Evolutionary conservation across 2,888 invertebrate species (phyloP).

Genomic region (Brenthis ino): DNA sequence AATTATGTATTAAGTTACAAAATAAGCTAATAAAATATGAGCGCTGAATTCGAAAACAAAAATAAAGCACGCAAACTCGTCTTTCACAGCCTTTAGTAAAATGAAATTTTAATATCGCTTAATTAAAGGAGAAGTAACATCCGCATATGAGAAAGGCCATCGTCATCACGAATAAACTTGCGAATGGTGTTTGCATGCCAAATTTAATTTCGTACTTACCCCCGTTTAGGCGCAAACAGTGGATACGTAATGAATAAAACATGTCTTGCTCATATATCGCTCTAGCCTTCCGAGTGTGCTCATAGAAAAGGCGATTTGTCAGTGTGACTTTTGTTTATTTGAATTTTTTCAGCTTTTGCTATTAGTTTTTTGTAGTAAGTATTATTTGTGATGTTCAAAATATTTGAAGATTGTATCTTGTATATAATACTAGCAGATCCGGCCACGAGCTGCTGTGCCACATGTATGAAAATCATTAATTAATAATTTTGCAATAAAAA

Average conservation of each 20-base stretch:
- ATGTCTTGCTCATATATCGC: conserved; percentile 71
- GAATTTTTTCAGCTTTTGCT: background rate
- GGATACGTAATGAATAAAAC: conserved; percentile 75
- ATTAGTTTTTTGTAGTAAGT: too few species aligned
- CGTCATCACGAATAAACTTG: conserved; percentile 40
- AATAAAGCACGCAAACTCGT: too few species aligned
- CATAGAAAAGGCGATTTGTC: conserved; percentile 40
- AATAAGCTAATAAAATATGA: too few species aligned
- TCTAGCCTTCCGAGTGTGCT: conserved; percentile 56
- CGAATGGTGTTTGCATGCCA: conserved; percentile 69
- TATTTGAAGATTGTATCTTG: too few species aligned
- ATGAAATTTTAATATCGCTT: conserved; percentile 34
- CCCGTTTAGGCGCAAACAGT: conserved; percentile 70
- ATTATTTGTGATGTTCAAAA: too few species aligned
- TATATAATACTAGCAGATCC: too few species aligned
- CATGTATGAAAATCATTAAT: too few species aligned
- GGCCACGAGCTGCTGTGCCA: too few species aligned
- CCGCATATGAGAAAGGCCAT: conserved; percentile 29
- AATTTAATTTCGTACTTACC: conserved; percentile 75
- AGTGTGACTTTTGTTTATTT: background rate
- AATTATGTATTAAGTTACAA: too few species aligned
- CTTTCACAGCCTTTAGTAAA: conserved; percentile 14
- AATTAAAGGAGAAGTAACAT: conserved; percentile 36
- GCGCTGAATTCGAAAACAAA: too few species aligned
- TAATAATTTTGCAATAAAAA: too few species aligned